Conservation (phyloP, 1,140 invertebrate species). For the Popillia japonica region DNA sequence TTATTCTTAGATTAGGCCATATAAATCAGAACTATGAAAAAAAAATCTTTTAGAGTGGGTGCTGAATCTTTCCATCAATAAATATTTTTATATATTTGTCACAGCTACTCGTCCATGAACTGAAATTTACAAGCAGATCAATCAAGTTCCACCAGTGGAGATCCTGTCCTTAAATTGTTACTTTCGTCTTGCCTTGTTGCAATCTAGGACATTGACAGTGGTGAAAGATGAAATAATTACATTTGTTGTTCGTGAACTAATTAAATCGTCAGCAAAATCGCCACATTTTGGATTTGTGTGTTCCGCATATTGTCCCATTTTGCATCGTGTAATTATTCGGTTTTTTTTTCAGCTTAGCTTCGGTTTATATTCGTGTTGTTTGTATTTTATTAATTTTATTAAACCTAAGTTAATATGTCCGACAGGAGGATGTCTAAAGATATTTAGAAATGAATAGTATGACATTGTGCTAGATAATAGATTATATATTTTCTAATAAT, state of each 20-base stretch:
- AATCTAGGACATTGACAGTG: background rate
- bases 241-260: background rate
- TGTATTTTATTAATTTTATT: background rate
- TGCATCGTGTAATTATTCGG: background rate
- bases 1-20: no score
- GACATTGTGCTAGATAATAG: no score
- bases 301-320: background rate
- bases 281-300: background rate
- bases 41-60: no score
- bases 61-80: no score
- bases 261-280: background rate
- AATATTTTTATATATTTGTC: no score
- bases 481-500: no score
- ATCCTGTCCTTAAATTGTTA: background rate
- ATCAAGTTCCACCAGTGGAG: background rate
- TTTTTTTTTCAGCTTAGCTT: background rate
- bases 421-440: no score
- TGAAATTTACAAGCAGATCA: no score
- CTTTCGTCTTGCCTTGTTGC: background rate
- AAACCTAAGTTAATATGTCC: no score
- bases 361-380: background rate
- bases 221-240: background rate
- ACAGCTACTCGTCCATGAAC: no score
- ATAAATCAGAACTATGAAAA: no score
- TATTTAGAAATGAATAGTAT: no score